Percentiles rank a stretch among this genome's conserved stretches.
Conservation (phyloP, 2,797 vertebrate species). For the Diplodus puntazzo region DNA sequence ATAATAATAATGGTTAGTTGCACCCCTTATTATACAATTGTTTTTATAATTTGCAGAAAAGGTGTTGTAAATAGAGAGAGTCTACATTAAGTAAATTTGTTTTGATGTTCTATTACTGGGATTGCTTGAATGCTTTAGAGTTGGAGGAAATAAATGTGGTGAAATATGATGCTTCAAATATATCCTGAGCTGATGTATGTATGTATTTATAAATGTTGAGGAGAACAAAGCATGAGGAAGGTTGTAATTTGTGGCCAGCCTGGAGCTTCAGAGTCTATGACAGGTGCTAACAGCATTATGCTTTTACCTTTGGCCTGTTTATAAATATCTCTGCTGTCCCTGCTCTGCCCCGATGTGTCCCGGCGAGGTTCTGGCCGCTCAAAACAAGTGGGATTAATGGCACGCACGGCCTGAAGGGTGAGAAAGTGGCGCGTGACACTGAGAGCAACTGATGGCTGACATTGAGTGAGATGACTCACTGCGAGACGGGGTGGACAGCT, state of each 20-base stretch:
- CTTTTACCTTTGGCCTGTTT: constrained; percentile 64
- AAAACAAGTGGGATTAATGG: constrained; percentile 19
- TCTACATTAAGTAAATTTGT: neutral
- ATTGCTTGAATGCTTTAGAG: constrained; percentile 4
- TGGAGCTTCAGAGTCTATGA: constrained; percentile 5
- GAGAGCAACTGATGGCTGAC: constrained; percentile 56
- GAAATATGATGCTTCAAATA: constrained; percentile 8
- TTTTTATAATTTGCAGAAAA: neutral
- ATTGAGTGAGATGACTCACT: constrained; percentile 54
- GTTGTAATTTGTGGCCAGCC: constrained; percentile 6
- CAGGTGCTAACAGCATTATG: constrained; percentile 50
- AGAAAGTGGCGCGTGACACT: constrained; percentile 54
- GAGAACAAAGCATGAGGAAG: neutral
- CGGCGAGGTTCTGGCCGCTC: constrained; percentile 61
- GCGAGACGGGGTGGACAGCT: constrained; percentile 40
- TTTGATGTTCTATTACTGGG: constrained; percentile 7
- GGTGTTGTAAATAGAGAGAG: neutral
- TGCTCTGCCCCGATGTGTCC: constrained; percentile 43
- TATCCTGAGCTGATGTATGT: neutral
- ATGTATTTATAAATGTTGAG: neutral
- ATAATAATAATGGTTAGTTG: neutral
- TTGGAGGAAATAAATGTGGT: neutral
- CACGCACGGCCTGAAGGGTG: constrained; percentile 8
- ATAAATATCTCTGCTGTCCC: constrained; percentile 72
- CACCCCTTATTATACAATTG: neutral